A percentile compares a stretch with the other conserved stretches of the same genome.
These are phyloP conservation scores for Crossocerus cetratus DNA, from an alignment of 2,888 invertebrate species.

Conservation along the genomic window DNA sequence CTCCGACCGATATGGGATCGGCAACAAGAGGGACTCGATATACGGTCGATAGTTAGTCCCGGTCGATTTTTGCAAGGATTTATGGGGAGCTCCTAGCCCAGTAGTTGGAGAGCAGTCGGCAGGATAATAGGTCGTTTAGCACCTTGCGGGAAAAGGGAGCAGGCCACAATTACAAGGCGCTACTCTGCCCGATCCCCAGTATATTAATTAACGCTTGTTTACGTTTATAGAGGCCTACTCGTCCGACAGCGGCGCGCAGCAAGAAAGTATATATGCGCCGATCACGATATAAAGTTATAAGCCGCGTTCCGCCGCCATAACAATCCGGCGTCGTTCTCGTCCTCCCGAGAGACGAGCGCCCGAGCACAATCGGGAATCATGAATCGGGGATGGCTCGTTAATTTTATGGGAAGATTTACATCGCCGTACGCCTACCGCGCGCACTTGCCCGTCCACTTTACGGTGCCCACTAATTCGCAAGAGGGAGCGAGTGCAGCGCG, in stretches of 20 bases:
- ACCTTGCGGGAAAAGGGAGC: neutral
- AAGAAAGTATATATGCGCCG: neutral
- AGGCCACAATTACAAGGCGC: neutral
- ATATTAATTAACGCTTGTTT: neutral
- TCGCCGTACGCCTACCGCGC: conserved; percentile 29
- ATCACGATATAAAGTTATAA: conserved; percentile 5
- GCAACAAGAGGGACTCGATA: no score
- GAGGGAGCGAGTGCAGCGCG: conserved; percentile 9
- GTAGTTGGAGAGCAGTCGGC: neutral
- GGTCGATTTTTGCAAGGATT: no score
- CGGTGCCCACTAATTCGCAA: neutral
- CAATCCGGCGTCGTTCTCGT: neutral
- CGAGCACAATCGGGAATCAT: neutral
- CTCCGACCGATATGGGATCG: no score
- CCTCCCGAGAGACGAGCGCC: neutral
- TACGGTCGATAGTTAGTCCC: no score
- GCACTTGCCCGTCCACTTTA: neutral
- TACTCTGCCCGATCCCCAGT: neutral
- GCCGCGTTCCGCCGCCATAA: neutral
- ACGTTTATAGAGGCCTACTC: neutral
- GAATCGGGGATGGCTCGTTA: conserved; percentile 24
- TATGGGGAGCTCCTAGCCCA: no score
- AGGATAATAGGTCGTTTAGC: conserved; percentile 2
- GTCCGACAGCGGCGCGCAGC: neutral
- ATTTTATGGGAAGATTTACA: conserved; percentile 41